Base-by-base conservation (phyloP, 2,888 invertebrate species). In the Acronicta alni region DNA sequence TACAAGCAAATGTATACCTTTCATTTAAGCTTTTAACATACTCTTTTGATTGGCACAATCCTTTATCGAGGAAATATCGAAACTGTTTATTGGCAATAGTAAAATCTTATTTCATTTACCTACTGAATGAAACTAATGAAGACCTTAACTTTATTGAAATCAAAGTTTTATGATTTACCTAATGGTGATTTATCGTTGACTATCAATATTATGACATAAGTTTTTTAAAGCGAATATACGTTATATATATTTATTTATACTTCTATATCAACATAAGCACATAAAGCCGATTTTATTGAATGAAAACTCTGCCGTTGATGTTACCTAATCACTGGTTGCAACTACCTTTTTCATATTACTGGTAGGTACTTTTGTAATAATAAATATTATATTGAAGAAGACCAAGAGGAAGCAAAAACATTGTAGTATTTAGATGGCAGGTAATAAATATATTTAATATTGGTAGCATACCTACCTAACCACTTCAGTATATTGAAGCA, bases 1-100 rank as follows among this genome's bases (percentile, higher is more conserved):
- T 66, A 56, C 72, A 71, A 74, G 73, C 74, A 67, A 80, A 72
- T 67, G 74, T 65, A 58, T 69, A 75, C 77, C 79, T 79, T 79
- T 72, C 67, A 68, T 55, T 79, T 62, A 63, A 67, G 57, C 54
- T 45, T 58, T 70, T 72, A 70, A 74, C 71, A 64, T 67, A 53
- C 46, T 64, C 57, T 43, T 72, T 76, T 67, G 53, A 72, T 52
- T 62, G 45, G 7, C 15, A 12, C 1, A n/a, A 43, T 48, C 56
- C 45, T 77, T 67, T 70, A 73, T 66, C 48, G 45, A 65, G 43
- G 60, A 68, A 66, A 66, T 45, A 18, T 42, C 51, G 10, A 15
- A 35, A 37, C 35, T 32, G 43, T 72, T 72, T 53, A 76, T 74
- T 72, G 60, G 57, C 53, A 73, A 60, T 57, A 52, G 45, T 58